Evolutionary conservation across 2,113 vertebrate genomes (phyloP).

Genomic region (Mystacornis crossleyi): DNA sequence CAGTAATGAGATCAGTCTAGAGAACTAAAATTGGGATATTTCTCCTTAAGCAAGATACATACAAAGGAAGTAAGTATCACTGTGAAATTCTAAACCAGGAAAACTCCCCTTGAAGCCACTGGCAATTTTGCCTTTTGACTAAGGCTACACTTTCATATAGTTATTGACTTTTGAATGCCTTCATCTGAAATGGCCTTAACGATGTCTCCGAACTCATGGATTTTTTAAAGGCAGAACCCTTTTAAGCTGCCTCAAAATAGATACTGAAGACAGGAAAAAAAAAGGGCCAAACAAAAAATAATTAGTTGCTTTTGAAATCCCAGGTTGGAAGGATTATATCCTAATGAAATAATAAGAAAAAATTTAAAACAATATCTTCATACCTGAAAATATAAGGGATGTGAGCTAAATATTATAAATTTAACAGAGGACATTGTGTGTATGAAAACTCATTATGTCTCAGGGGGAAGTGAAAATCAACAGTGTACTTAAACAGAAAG

Average conservation of each 20-base stretch:
- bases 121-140: background rate
- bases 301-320: background rate
- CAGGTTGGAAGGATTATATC: background rate
- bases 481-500: background rate
- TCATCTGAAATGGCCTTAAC: background rate
- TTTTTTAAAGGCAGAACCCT: background rate
- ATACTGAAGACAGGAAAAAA: background rate
- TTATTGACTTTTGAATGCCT: background rate
- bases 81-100: background rate
- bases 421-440: background rate
- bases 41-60: background rate
- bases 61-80: background rate
- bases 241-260: background rate
- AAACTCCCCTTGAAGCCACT: background rate
- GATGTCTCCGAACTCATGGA: background rate
- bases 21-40: background rate
- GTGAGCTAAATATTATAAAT: background rate
- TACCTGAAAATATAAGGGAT: background rate
- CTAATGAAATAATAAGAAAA: background rate
- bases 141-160: background rate
- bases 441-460: background rate
- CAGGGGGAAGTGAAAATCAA: conserved; percentile 41
- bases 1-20: background rate
- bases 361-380: background rate
- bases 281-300: background rate